A percentile compares a stretch with the other conserved stretches of the same genome.
Conservation (phyloP, 1,140 invertebrate genomes). For the Euura saliciscinereae region DNA sequence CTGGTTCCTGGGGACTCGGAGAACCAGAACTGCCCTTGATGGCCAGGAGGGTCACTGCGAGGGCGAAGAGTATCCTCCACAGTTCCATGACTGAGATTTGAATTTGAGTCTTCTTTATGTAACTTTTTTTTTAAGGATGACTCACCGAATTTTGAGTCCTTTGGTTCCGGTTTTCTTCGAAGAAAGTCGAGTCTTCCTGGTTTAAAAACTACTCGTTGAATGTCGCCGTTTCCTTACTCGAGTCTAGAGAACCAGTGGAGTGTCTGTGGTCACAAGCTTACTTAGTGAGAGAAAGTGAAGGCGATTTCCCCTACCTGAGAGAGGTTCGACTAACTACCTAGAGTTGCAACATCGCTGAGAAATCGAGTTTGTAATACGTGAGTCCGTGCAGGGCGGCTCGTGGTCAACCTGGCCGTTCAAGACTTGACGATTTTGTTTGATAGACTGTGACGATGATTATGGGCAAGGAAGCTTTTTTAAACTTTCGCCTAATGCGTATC, state of each 20-base stretch:
- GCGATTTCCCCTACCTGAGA: not conserved
- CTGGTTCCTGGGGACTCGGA: constrained; percentile 61
- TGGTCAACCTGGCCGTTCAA: no score
- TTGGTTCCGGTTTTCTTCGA: no score
- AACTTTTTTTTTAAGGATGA: no score
- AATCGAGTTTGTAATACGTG: not conserved
- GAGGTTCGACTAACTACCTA: not conserved
- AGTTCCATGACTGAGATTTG: constrained; percentile 34
- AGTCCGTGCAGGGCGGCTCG: no score
- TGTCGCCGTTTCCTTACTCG: not conserved
- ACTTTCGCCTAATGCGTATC: no score
- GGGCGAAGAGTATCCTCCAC: constrained; percentile 23
- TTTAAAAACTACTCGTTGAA: constrained; percentile 2
- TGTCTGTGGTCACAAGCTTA: not conserved
- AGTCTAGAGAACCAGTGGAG: not conserved
- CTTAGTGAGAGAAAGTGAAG: not conserved
- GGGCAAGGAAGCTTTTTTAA: no score
- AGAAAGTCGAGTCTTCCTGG: not conserved
- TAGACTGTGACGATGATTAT: no score
- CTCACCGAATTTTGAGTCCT: no score
- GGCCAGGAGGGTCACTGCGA: constrained; percentile 41
- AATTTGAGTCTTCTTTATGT: no score
- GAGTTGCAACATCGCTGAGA: not conserved
- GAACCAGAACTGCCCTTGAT: constrained; percentile 43
- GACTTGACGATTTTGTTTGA: no score